Conservation (phyloP, 2,888 invertebrate species). For the Epistrophe grossulariae region DNA sequence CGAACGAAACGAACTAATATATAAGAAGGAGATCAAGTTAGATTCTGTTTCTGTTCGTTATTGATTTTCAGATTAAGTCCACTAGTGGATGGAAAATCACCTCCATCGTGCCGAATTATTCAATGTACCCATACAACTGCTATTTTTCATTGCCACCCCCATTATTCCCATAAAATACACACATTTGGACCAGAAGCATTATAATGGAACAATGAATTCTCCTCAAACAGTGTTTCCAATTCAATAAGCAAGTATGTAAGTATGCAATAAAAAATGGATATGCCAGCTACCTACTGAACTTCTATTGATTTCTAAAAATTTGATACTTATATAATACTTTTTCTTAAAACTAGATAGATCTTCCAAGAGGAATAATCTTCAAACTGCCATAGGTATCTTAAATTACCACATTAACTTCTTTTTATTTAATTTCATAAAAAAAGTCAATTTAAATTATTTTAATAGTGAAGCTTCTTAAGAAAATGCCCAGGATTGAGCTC, state of each 20-base stretch:
- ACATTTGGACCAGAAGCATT: constrained; percentile 30
- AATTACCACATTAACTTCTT: no score
- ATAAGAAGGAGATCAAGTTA: constrained; percentile 43
- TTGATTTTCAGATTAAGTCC: constrained; percentile 75
- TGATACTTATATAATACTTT: no score
- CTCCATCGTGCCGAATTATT: background rate
- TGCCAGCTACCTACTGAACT: background rate
- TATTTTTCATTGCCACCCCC: constrained; percentile 67
- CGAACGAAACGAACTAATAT: constrained; percentile 26
- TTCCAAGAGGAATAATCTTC: no score
- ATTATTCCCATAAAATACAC: constrained; percentile 50
- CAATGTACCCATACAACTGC: constrained; percentile 33
- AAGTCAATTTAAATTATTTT: no score
- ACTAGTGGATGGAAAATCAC: constrained; percentile 43
- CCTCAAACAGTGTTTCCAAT: constrained; percentile 50
- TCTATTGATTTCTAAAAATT: background rate
- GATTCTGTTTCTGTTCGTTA: constrained; percentile 72
- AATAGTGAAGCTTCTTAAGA: no score
- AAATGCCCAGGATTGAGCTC: no score
- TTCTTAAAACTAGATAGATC: no score
- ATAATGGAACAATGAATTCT: constrained; percentile 26
- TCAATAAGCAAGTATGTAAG: background rate
- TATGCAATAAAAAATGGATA: background rate
- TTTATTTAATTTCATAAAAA: no score
- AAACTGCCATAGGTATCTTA: no score